Evolutionary conservation across 1,140 invertebrate genomes (phyloP).

Genomic region (Drosophila kepulauana): DNA sequence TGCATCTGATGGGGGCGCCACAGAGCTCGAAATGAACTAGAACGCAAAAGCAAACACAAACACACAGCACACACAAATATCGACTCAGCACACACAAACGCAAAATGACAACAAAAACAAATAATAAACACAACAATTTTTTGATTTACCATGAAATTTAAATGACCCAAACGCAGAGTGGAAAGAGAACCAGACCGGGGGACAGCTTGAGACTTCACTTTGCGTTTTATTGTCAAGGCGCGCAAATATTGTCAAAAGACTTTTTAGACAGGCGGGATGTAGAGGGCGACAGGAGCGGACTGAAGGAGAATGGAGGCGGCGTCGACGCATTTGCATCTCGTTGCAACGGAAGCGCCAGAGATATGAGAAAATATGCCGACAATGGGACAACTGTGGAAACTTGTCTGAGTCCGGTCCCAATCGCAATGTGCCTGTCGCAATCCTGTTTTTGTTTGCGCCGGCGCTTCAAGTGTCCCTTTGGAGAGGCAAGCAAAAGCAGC

Average conservation of each 20-base stretch:
- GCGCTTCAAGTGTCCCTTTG: constrained; percentile 76
- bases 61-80: constrained; percentile 13
- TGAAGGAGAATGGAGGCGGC: background rate
- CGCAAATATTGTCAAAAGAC: constrained; percentile 83
- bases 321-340: constrained; percentile 69
- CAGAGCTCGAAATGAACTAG: constrained; percentile 63
- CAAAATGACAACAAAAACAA: constrained; percentile 60
- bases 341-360: constrained; percentile 76
- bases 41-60: constrained; percentile 53
- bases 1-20: constrained; percentile 45
- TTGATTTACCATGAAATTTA: constrained; percentile 83
- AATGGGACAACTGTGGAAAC: constrained; percentile 45
- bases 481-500: background rate
- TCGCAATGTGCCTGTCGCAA: constrained; percentile 18
- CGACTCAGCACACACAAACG: background rate
- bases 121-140: constrained; percentile 81
- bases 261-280: constrained; percentile 19
- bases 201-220: constrained; percentile 68
- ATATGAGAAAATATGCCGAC: constrained; percentile 77
- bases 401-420: constrained; percentile 28
- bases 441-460: constrained; percentile 74
- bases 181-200: constrained; percentile 11
- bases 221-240: constrained; percentile 80
- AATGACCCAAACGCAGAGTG: constrained; percentile 59
- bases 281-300: background rate